Evolutionary conservation across 2,888 invertebrate species (phyloP).

Genomic region (Drosophila limbata): DNA sequence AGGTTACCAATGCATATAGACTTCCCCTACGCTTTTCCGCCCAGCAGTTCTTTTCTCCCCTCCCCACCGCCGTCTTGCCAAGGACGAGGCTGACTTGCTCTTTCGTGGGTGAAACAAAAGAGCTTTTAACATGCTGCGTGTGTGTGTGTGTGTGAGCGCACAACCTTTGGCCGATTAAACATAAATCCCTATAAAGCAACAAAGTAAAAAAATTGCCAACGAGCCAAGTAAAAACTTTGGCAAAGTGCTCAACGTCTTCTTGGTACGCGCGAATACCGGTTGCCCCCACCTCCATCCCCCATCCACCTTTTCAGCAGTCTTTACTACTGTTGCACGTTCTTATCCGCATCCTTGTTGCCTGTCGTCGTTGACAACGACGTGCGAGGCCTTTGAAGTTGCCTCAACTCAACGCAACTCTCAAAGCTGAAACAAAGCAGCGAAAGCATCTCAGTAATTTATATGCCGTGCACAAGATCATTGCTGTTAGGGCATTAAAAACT

Average conservation of each 20-base stretch:
- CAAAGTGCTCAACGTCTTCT: slow-evolving; percentile 73
- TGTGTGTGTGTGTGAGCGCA: slow-evolving; percentile 34
- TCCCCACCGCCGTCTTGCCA: not conserved
- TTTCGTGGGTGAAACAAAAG: slow-evolving; percentile 58
- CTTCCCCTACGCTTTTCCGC: not conserved
- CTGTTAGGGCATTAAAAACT: slow-evolving; percentile 79
- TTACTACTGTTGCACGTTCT: slow-evolving; percentile 44
- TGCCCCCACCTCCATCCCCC: not conserved
- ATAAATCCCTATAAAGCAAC: slow-evolving; percentile 80
- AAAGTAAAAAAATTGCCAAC: slow-evolving; percentile 80
- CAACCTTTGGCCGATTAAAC: slow-evolving; percentile 81
- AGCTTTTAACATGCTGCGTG: slow-evolving; percentile 64
- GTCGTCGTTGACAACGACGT: slow-evolving; percentile 62
- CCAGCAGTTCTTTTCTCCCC: not conserved
- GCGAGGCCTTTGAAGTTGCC: slow-evolving; percentile 70
- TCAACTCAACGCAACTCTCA: slow-evolving; percentile 29
- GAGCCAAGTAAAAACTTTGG: slow-evolving; percentile 78
- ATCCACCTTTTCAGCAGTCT: too few relatives aligned
- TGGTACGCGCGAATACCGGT: not conserved
- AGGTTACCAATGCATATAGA: slow-evolving; percentile 37
- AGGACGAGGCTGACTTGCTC: slow-evolving; percentile 13
- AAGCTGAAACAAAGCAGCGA: slow-evolving; percentile 2
- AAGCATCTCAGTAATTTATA: slow-evolving; percentile 69
- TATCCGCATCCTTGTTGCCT: slow-evolving; percentile 49
- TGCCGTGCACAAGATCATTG: slow-evolving; percentile 77